A percentile compares a stretch with the other conserved stretches of the same genome.
phyloP scores from a whole-genome alignment of 2,113 vertebrate genomes.

The Pogonocichla stellata region DNA sequence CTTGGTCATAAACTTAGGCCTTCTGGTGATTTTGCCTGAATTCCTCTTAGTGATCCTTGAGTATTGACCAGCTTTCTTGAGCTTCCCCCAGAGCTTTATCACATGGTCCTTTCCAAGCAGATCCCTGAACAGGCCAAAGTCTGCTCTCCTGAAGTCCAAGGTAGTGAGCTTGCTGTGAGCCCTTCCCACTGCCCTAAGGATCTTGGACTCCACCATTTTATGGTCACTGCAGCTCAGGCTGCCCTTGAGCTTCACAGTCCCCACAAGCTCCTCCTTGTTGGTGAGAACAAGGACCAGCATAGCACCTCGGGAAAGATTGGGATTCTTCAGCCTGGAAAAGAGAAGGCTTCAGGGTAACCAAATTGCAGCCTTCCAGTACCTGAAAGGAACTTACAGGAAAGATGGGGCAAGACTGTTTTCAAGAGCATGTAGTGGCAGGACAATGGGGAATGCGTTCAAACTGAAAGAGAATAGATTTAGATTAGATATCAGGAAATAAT shows the following conservation, averaged over 20 bases:
- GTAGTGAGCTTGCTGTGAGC: background rate
- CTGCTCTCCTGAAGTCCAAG: background rate
- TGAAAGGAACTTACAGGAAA: background rate
- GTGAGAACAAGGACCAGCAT: accelerated
- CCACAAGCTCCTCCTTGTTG: too few relatives aligned
- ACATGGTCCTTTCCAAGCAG: background rate
- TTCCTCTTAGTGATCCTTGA: background rate
- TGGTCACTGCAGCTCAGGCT: background rate
- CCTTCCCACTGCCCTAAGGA: background rate
- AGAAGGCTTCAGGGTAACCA: background rate
- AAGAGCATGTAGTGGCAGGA: background rate
- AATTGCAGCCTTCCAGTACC: background rate
- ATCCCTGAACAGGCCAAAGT: background rate
- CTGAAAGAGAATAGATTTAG: background rate
- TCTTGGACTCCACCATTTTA: background rate
- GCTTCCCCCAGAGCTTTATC: background rate
- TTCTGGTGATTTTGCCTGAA: background rate
- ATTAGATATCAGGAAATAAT: background rate
- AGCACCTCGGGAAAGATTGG: accelerated
- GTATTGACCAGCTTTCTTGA: background rate
- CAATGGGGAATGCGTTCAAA: background rate
- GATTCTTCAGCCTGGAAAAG: background rate
- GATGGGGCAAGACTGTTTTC: background rate
- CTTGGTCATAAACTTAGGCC: background rate
- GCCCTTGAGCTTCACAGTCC: background rate